Percentiles rank a stretch among this genome's conserved stretches.
Conservation (phyloP, 1,140 invertebrate genomes). For the Scaptomyza montana region DNA sequence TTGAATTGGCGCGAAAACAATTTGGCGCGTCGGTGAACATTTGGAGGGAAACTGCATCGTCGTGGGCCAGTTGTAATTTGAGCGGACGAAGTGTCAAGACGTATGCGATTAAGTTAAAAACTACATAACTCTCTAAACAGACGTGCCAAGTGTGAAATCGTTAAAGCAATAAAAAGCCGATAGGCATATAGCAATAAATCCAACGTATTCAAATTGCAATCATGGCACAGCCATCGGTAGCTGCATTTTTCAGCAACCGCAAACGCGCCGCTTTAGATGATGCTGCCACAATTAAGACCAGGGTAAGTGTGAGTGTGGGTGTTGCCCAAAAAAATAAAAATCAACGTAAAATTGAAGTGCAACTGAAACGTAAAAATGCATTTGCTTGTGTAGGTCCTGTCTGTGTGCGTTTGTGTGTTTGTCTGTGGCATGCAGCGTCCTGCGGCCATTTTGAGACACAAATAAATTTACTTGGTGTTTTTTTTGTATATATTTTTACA, state of each 20-base stretch:
- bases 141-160: conserved; percentile 62
- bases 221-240: conserved; percentile 89
- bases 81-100: conserved; percentile 64
- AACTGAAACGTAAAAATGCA: neutral
- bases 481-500: conserved; percentile 35
- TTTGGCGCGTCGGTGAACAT: conserved; percentile 67
- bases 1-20: conserved; percentile 38
- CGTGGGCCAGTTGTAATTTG: conserved; percentile 76
- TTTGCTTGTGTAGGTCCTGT: conserved; percentile 39
- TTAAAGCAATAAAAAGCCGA: conserved; percentile 32
- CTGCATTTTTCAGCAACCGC: conserved; percentile 88
- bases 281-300: conserved; percentile 85
- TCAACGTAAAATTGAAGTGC: neutral
- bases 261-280: conserved; percentile 89
- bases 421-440: conserved; percentile 22
- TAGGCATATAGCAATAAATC: conserved; percentile 30
- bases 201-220: conserved; percentile 39
- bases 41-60: conserved; percentile 72
- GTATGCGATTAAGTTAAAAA: conserved; percentile 32
- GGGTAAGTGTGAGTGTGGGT: conserved; percentile 84
- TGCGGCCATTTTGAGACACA: conserved; percentile 48
- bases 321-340: neutral
- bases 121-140: conserved; percentile 7
- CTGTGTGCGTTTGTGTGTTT: conserved; percentile 13
- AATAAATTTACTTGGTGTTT: conserved; percentile 1